These are phyloP conservation scores for Pogonophryne albipinna DNA, from an alignment of 2,797 vertebrate genomes.

Conservation along the genomic window DNA sequence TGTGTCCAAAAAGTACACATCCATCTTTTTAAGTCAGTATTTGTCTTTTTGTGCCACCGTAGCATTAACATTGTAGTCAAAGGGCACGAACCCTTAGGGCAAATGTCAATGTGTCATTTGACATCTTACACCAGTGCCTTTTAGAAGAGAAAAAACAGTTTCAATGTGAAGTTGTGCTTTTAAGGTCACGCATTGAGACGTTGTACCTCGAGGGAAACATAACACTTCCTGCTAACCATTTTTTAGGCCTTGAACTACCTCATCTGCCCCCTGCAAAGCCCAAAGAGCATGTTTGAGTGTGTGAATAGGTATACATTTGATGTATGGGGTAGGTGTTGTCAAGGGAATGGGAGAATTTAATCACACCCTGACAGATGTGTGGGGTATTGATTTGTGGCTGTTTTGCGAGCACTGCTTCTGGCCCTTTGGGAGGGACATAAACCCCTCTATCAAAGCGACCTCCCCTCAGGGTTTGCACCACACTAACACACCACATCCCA, in stretches of 20 bases:
- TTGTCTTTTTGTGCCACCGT: slow-evolving; percentile 40
- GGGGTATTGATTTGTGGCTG: slow-evolving; percentile 76
- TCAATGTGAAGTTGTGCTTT: slow-evolving; percentile 22
- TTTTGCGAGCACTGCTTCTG: slow-evolving; percentile 59
- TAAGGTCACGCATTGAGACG: slow-evolving; percentile 32
- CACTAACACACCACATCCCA: slow-evolving; percentile 14
- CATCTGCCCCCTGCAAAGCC: slow-evolving; percentile 20
- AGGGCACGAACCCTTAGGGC: slow-evolving; percentile 34
- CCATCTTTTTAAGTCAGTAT: slow-evolving; percentile 67
- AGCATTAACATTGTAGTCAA: slow-evolving; percentile 52
- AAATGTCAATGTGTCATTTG: slow-evolving; percentile 42
- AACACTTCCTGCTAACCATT: slow-evolving; percentile 45
- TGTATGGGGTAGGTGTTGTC: slow-evolving; percentile 30
- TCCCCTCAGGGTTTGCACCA: slow-evolving; percentile 44
- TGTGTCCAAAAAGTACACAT: slow-evolving; percentile 62
- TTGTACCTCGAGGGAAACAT: slow-evolving; percentile 40
- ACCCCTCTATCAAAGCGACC: slow-evolving; percentile 71
- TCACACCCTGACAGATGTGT: slow-evolving; percentile 73
- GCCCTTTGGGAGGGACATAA: slow-evolving; percentile 60
- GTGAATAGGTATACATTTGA: slow-evolving; percentile 30
- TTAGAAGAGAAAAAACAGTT: slow-evolving; percentile 25
- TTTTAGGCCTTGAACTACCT: slow-evolving; percentile 52
- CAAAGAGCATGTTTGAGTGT: slow-evolving; percentile 17
- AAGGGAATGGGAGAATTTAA: slow-evolving; percentile 67
- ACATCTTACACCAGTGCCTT: slow-evolving; percentile 7